Evolutionary conservation across 2,888 invertebrate species (phyloP), one percentile per base, ranked within the genome.

Genomic region (Drosophila pullipes): DNA sequence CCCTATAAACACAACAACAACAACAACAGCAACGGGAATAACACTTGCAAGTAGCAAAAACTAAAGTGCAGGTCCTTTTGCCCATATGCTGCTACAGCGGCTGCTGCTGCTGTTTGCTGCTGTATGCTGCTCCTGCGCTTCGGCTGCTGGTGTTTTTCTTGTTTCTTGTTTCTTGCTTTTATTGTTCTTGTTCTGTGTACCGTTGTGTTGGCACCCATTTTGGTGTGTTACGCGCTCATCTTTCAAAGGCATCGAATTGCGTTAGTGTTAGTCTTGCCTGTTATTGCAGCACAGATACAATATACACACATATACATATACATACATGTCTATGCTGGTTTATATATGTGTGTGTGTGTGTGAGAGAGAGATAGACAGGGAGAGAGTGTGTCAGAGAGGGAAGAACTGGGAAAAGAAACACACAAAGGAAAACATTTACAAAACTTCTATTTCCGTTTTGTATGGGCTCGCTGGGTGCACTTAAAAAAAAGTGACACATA

Each of bases 401-500:
- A 18, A n/a, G 28, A 76, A 58, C 76, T 62, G 55, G 37, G 57
- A 64, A 89, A 81, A 82, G 88, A 85, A 76, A 83, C 81, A 83
- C 81, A 85, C 87, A 91, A 86, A 85, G 85, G 91, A 91, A 92
- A 92, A 91, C 91, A 91, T 91, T 91, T 91, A 85, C 91, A 86
- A 92, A 91, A 92, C 91, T 91, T 91, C 90, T 91, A 92, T 92
- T 92, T 92, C 91, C 91, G 89, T 81, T 88, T 84, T 83, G 81
- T 87, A 91, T 91, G 91, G 85, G 83, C 85, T 74, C 66, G 66
- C 78, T 55, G 65, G 54, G n/a, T 57, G 39, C 57, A 57, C 57
- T 30, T 13, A 25, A 39, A 30, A 39, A 57, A 28, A 52, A n/a
- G 30, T 30, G 11, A 2, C n/a, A 30, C 28, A 52, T 4, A 35